phyloP scores from a whole-genome alignment of 2,888 invertebrate species.

The Leptinotarsa juncta region DNA sequence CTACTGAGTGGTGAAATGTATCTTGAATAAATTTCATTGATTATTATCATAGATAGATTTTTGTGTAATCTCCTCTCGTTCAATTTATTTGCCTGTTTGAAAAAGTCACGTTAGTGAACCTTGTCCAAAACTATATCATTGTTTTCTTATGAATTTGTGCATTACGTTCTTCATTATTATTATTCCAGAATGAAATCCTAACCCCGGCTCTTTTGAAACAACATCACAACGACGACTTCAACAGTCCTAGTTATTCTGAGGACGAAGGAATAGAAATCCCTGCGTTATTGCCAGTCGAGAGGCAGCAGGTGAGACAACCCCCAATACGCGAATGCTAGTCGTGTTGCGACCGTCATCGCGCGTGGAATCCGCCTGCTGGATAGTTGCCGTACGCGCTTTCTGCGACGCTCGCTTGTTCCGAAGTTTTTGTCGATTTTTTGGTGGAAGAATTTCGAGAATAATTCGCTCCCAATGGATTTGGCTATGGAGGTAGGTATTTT shows the following conservation, averaged over 20 bases:
- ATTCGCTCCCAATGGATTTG: background rate
- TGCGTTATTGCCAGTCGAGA: constrained; percentile 15
- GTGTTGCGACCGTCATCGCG: constrained; percentile 48
- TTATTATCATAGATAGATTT: too few species aligned
- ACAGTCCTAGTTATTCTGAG: too few species aligned
- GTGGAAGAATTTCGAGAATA: background rate
- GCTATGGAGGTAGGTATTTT: background rate
- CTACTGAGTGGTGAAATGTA: too few species aligned
- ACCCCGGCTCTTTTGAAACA: background rate
- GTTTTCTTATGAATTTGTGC: too few species aligned
- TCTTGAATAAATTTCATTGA: too few species aligned
- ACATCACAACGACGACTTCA: background rate
- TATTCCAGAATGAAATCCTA: too few species aligned
- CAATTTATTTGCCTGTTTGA: too few species aligned
- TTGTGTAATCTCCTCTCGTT: too few species aligned
- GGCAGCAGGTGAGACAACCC: constrained; percentile 50
- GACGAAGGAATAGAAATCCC: constrained; percentile 3
- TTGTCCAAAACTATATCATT: too few species aligned
- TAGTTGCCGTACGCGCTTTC: constrained; percentile 1
- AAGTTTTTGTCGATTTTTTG: constrained; percentile 16
- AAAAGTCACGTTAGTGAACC: too few species aligned
- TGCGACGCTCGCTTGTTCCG: constrained; percentile 3
- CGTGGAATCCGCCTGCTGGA: constrained; percentile 13
- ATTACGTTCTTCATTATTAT: too few species aligned
- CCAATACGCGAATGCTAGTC: constrained; percentile 47